Conservation (phyloP, 1,140 invertebrate genomes). For the Helicoverpa armigera region DNA sequence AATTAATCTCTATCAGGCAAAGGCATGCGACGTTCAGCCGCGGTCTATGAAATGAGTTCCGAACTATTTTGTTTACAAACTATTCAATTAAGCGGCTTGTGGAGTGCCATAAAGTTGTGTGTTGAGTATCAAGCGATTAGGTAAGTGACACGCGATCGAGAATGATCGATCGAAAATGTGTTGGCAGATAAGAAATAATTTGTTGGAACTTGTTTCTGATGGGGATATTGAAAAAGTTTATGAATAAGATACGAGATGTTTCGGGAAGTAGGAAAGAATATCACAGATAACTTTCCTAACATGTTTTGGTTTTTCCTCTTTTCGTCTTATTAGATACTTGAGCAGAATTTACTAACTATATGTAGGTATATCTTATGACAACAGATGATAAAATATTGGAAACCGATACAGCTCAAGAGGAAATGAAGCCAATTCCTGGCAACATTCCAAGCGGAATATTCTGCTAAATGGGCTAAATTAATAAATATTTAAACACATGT, state of each 20-base stretch:
- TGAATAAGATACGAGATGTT: neutral
- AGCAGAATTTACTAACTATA: no score
- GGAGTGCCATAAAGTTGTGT: conserved; percentile 43
- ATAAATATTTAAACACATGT: neutral
- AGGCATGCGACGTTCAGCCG: conserved; percentile 44
- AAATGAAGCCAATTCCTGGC: no score
- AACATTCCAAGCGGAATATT: no score
- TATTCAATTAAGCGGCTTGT: conserved; percentile 54
- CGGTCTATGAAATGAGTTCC: conserved; percentile 47
- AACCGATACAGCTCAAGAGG: no score
- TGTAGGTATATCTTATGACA: no score
- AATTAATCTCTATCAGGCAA: conserved; percentile 54
- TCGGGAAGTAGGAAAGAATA: neutral
- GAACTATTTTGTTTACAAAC: conserved; percentile 57
- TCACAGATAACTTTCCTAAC: neutral
- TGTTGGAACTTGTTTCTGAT: neutral
- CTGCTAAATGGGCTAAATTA: no score
- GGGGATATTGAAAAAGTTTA: conserved; percentile 22
- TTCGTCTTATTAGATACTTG: no score
- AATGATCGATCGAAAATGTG: conserved; percentile 13
- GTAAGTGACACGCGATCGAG: conserved; percentile 20
- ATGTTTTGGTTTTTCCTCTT: no score
- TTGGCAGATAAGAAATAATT: neutral
- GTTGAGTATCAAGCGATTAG: conserved; percentile 34
- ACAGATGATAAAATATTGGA: no score